Conservation (phyloP, 2,113 vertebrate species). For the Oncorhynchus mykiss region DNA sequence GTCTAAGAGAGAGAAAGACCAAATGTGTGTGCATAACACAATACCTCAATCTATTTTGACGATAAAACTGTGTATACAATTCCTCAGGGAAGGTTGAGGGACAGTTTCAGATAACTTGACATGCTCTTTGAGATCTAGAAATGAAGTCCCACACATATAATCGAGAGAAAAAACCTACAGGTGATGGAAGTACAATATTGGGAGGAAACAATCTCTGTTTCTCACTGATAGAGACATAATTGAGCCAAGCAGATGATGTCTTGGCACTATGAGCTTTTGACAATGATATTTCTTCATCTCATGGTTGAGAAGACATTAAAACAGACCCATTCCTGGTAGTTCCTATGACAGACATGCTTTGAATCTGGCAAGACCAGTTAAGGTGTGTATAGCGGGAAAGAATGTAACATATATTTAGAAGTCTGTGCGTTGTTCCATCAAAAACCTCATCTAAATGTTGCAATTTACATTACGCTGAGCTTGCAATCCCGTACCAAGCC, state of each 20-base stretch:
- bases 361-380: too few relatives aligned
- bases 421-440: not conserved
- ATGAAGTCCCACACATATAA: not conserved
- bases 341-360: too few relatives aligned
- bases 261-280: not conserved
- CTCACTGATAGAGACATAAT: not conserved
- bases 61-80: constrained; percentile 25
- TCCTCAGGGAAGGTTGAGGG: constrained; percentile 18
- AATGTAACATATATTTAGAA: not conserved
- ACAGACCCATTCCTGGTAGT: too few relatives aligned
- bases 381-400: not conserved
- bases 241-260: not conserved
- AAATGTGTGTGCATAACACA: constrained; percentile 22
- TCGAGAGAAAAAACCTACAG: not conserved
- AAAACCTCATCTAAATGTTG: not conserved
- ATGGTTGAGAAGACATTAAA: not conserved
- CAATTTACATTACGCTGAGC: not conserved
- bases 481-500: not conserved
- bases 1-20: constrained; percentile 20
- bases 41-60: constrained; percentile 34
- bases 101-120: constrained; percentile 16
- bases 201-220: constrained; percentile 3
- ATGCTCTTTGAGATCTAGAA: not conserved
- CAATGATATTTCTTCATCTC: not conserved
- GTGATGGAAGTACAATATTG: not conserved